Conservation (phyloP, 2,113 vertebrate species). For the Lepisosteus osseus region DNA sequence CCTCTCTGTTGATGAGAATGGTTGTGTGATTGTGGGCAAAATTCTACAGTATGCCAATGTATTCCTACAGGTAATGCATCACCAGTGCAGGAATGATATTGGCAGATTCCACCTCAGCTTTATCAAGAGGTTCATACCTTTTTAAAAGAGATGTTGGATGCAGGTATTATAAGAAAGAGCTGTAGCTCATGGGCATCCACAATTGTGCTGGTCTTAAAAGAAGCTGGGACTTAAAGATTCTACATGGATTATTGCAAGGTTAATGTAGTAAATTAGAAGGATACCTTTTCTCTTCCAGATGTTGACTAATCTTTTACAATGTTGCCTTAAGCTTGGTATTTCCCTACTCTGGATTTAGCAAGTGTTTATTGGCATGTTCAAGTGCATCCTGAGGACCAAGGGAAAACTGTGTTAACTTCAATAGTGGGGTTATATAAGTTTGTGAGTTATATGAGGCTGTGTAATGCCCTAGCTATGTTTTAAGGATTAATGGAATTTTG, state of each 20-base stretch:
- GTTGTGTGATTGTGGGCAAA: neutral
- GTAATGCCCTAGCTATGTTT: neutral
- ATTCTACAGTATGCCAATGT: no score
- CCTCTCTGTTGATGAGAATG: neutral
- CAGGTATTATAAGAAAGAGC: neutral
- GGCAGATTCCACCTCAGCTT: no score
- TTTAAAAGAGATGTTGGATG: neutral
- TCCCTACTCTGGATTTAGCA: no score
- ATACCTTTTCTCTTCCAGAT: neutral
- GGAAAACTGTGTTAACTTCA: neutral
- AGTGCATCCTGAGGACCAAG: neutral
- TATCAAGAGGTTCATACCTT: neutral
- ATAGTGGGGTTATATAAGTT: neutral
- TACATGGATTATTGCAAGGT: neutral
- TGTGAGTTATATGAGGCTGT: neutral
- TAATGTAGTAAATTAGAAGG: neutral
- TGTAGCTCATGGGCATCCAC: neutral
- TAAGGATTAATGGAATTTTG: neutral
- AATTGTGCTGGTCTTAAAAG: neutral
- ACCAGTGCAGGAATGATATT: no score
- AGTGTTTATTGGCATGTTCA: neutral
- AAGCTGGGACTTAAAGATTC: neutral
- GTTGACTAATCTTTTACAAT: neutral
- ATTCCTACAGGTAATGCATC: no score
- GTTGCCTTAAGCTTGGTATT: neutral